These are phyloP conservation scores for Ageneiosus marmoratus DNA, from an alignment of 2,113 vertebrate species.

Conservation along the genomic window DNA sequence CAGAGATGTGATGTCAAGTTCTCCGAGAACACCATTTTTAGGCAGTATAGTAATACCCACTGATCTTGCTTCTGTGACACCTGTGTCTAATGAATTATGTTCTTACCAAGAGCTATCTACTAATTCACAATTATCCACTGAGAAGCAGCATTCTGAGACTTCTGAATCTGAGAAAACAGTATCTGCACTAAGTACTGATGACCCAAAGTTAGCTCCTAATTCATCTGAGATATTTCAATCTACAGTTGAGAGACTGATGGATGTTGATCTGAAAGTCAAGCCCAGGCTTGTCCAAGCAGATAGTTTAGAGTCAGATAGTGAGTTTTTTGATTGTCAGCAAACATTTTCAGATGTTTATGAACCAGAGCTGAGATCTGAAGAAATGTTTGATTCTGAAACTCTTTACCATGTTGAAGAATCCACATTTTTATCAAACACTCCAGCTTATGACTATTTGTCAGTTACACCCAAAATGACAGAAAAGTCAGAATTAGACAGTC, in stretches of 20 bases:
- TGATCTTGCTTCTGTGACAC: conserved; percentile 54
- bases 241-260: not conserved
- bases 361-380: conserved; percentile 29
- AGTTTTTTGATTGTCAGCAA: conserved; percentile 73
- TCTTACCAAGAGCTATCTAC: conserved; percentile 30
- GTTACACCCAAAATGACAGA: not conserved
- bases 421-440: conserved; percentile 55
- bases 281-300: conserved; percentile 36
- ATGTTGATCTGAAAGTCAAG: conserved; percentile 15
- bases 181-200: conserved; percentile 25
- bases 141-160: conserved; percentile 39
- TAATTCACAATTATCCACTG: not conserved
- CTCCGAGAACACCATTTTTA: conserved; percentile 53
- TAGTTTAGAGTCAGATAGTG: conserved; percentile 65
- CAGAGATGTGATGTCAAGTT: conserved; percentile 55
- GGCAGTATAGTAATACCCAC: conserved; percentile 31
- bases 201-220: not conserved
- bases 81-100: conserved; percentile 43
- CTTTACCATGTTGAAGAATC: conserved; percentile 63
- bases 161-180: conserved; percentile 57
- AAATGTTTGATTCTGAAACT: conserved; percentile 19
- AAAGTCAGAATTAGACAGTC: conserved; percentile 39
- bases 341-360: conserved; percentile 66
- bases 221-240: not conserved
- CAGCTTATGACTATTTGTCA: conserved; percentile 40